A percentile compares a stretch with the other conserved stretches of the same genome.
Evolutionary conservation across 2,113 vertebrate species (phyloP).

Genomic region (Sterna hirundo): DNA sequence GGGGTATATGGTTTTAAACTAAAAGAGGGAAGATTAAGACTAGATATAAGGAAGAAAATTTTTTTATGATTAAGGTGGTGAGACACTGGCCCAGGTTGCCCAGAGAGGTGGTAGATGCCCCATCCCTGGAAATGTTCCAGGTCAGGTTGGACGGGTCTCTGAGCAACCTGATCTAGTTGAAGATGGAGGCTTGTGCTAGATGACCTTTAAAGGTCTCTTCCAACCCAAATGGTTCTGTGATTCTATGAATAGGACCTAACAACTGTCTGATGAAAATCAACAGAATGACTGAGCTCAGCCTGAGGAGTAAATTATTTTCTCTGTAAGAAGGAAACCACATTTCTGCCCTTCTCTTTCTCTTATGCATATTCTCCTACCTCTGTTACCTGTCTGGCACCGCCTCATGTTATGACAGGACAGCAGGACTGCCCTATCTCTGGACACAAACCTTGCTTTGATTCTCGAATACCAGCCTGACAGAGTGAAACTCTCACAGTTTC

Average conservation of each 20-base stretch:
- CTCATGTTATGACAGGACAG: not conserved
- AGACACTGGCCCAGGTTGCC: not conserved
- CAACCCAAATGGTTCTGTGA: not conserved
- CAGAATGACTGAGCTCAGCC: not conserved
- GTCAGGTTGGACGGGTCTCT: rapidly evolving
- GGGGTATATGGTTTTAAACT: not conserved
- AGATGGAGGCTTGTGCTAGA: too few relatives aligned
- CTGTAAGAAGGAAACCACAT: not conserved
- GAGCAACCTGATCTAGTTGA: not conserved
- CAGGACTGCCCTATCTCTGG: not conserved
- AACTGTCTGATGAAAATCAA: not conserved
- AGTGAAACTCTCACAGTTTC: not conserved
- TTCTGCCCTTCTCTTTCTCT: not conserved
- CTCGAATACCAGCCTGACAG: not conserved
- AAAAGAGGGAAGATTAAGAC: not conserved
- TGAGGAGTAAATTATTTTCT: not conserved
- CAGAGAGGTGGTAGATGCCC: not conserved
- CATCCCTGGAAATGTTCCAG: not conserved
- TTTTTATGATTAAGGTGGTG: not conserved
- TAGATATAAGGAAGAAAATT: not conserved
- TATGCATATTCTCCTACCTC: not conserved
- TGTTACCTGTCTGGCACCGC: not conserved
- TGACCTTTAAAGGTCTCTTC: not conserved
- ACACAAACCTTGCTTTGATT: not conserved
- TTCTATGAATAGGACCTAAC: not conserved